These are phyloP conservation scores for Malacoraja senta DNA, from an alignment of 2,797 vertebrate species.

Conservation along the genomic window DNA sequence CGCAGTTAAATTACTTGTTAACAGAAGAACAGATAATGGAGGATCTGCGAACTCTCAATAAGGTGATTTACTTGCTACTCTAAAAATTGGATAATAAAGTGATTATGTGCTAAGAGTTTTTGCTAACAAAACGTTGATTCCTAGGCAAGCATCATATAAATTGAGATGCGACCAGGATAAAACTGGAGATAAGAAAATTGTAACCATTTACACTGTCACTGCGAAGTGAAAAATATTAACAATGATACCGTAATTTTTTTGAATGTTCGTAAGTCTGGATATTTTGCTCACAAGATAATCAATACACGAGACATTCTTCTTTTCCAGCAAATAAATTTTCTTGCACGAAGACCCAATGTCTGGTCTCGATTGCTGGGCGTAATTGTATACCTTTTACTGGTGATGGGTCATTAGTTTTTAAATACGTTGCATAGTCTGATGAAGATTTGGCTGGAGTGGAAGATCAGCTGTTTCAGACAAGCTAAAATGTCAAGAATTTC, in stretches of 20 bases:
- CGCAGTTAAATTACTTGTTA: slow-evolving; percentile 93
- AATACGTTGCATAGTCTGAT: background rate
- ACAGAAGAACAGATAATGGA: slow-evolving; percentile 98
- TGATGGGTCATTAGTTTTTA: background rate
- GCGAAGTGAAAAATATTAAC: background rate
- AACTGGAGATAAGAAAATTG: background rate
- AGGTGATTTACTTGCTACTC: slow-evolving; percentile 58
- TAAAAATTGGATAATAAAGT: background rate
- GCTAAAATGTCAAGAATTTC: background rate
- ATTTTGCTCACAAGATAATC: background rate
- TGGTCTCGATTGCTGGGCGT: background rate
- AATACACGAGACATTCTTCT: background rate
- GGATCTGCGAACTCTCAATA: slow-evolving; percentile 88
- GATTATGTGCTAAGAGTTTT: background rate
- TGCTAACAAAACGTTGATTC: background rate
- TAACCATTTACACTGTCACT: background rate
- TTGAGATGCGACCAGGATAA: background rate
- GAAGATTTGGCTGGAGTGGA: background rate
- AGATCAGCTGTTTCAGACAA: background rate
- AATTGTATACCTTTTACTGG: background rate
- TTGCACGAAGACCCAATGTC: background rate
- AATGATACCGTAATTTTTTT: no score
- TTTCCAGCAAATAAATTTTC: background rate
- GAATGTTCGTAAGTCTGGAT: background rate
- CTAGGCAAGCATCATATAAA: background rate